Percentiles rank a stretch among this genome's conserved stretches.
Conservation (phyloP, 2,797 vertebrate species). For the Enteromius thamalakanensis region DNA sequence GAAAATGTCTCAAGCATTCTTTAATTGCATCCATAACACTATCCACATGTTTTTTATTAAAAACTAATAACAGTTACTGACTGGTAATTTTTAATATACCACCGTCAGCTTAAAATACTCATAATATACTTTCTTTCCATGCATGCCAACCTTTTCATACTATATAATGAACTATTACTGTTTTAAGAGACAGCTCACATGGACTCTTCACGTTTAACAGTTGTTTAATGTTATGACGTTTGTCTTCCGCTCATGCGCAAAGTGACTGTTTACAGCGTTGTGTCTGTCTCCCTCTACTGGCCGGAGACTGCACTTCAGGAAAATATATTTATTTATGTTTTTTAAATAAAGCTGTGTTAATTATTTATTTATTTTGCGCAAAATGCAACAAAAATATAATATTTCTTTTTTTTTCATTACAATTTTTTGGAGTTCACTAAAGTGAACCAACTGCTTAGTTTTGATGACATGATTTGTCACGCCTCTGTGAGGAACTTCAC, state of each 20-base stretch:
- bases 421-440: background rate
- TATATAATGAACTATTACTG: background rate
- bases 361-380: too few relatives aligned
- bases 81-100: background rate
- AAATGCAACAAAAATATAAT: background rate
- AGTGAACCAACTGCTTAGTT: background rate
- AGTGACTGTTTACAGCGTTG: background rate
- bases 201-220: background rate
- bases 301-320: slow-evolving; percentile 46
- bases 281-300: slow-evolving; percentile 62
- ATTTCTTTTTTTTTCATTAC: background rate
- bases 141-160: background rate
- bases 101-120: background rate
- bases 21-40: slow-evolving; percentile 67
- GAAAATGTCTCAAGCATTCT: slow-evolving; percentile 65
- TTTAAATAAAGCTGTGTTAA: background rate
- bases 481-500: slow-evolving; percentile 25
- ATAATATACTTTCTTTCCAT: background rate
- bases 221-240: background rate
- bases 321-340: background rate
- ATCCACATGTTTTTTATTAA: background rate
- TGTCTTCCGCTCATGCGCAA: slow-evolving; percentile 44
- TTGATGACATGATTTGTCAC: background rate
- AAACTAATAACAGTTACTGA: background rate
- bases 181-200: background rate